Conservation (phyloP, 2,113 vertebrate species). For the Pangasianodon gigas region DNA sequence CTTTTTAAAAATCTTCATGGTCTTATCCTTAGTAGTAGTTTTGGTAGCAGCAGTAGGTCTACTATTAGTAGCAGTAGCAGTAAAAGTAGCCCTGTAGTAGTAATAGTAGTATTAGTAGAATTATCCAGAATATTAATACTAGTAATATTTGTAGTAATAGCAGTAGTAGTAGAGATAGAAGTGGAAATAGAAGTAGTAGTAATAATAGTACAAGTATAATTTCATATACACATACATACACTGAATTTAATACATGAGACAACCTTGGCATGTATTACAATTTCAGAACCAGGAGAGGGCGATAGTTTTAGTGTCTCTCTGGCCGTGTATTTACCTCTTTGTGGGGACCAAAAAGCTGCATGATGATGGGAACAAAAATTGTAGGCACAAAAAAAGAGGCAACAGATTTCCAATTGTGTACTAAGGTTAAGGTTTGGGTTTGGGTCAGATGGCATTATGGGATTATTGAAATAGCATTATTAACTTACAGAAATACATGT, state of each 20-base stretch:
- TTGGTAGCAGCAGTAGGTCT: background rate
- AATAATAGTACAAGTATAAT: background rate
- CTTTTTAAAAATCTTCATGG: background rate
- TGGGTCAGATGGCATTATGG: background rate
- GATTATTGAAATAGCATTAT: background rate
- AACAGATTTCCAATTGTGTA: background rate
- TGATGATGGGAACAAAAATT: background rate
- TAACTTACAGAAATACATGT: background rate
- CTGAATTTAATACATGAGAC: background rate
- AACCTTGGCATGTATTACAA: background rate
- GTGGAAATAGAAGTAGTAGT: too few relatives aligned
- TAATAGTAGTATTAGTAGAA: background rate
- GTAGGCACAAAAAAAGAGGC: too few relatives aligned
- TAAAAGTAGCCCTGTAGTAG: background rate
- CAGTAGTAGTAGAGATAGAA: too few relatives aligned
- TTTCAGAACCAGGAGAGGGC: slow-evolving; percentile 4
- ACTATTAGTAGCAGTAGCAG: background rate
- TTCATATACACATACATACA: background rate
- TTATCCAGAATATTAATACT: background rate
- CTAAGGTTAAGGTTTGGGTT: background rate
- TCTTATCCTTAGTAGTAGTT: background rate
- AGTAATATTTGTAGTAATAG: background rate
- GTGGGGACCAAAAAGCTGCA: background rate
- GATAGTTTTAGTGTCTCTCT: background rate
- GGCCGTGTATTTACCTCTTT: background rate